Evolutionary conservation across 2,888 invertebrate species (phyloP).

Genomic region (Chloroclystis v-ata): DNA sequence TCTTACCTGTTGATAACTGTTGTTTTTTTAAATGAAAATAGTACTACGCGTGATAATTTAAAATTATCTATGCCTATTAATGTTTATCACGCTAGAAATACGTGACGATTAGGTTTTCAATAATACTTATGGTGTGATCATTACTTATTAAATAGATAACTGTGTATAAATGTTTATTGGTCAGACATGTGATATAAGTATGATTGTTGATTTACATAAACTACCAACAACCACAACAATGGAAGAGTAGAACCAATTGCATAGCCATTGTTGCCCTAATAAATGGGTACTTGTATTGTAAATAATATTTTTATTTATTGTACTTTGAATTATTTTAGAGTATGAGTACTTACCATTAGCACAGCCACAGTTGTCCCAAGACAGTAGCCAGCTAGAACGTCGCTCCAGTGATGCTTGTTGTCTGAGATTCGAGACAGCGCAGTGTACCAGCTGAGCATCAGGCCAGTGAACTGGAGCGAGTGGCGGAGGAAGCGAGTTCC

Average conservation of each 20-base stretch:
- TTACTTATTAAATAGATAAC: background rate
- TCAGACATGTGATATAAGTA: too few relatives aligned
- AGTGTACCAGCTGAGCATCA: constrained; percentile 90
- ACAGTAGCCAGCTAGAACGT: constrained; percentile 89
- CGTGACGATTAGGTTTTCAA: background rate
- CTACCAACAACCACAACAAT: too few relatives aligned
- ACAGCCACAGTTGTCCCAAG: constrained; percentile 82
- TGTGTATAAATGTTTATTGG: too few relatives aligned
- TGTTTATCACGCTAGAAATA: background rate
- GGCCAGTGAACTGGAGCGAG: constrained; percentile 86
- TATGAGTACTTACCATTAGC: constrained; percentile 83
- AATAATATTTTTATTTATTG: too few relatives aligned
- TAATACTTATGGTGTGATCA: background rate
- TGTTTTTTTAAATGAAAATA: too few relatives aligned
- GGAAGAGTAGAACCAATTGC: too few relatives aligned
- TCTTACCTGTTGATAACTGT: too few relatives aligned
- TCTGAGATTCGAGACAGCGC: constrained; percentile 93
- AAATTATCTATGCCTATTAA: background rate
- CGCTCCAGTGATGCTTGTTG: constrained; percentile 99
- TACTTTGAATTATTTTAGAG: too few relatives aligned
- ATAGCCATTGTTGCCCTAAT: too few relatives aligned
- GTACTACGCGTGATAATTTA: too few relatives aligned
- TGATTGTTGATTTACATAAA: too few relatives aligned
- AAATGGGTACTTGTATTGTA: too few relatives aligned
- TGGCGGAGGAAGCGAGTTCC: constrained; percentile 88